These are phyloP conservation scores for Stichopus chloronotus DNA, from an alignment of 35 echinoderm and acorn worm genomes.

Conservation along the genomic window DNA sequence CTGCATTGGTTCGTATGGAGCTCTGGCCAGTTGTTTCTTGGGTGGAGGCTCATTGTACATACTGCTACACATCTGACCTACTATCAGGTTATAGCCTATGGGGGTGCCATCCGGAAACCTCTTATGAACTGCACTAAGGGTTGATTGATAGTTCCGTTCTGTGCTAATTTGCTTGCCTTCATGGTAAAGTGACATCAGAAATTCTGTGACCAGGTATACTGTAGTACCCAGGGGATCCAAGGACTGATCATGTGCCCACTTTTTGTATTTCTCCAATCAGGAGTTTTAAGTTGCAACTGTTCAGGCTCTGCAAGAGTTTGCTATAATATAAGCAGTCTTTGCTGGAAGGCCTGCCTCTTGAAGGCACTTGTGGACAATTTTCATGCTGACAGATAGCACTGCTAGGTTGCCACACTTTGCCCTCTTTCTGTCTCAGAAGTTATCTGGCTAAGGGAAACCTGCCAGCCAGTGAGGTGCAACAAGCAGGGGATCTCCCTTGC, in stretches of 20 bases:
- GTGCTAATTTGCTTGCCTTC: not conserved
- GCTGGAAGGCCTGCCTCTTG: not conserved
- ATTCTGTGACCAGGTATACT: constrained; percentile 9
- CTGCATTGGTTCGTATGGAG: constrained; percentile 29
- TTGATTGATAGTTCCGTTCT: constrained; percentile 31
- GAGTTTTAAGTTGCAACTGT: constrained; percentile 6
- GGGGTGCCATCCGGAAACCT: constrained; percentile 10
- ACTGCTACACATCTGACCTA: not conserved
- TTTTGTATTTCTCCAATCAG: not conserved
- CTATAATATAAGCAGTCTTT: not conserved
- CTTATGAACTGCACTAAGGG: constrained; percentile 19
- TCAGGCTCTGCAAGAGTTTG: not conserved
- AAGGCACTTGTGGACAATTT: not conserved
- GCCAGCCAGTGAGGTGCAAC: constrained; percentile 16
- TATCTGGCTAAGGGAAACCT: not conserved
- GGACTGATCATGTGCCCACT: not conserved
- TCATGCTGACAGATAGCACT: constrained; percentile 6
- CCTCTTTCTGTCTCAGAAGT: not conserved
- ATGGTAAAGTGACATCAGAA: constrained; percentile 32
- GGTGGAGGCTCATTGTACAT: constrained; percentile 35
- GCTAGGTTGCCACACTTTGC: not conserved
- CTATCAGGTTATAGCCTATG: not conserved
- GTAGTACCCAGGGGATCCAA: not conserved
- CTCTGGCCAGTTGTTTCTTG: not conserved
- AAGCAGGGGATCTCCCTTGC: not conserved